These are phyloP conservation scores for Dermatemys mawii DNA, from an alignment of 2,113 vertebrate species.

Conservation along the genomic window DNA sequence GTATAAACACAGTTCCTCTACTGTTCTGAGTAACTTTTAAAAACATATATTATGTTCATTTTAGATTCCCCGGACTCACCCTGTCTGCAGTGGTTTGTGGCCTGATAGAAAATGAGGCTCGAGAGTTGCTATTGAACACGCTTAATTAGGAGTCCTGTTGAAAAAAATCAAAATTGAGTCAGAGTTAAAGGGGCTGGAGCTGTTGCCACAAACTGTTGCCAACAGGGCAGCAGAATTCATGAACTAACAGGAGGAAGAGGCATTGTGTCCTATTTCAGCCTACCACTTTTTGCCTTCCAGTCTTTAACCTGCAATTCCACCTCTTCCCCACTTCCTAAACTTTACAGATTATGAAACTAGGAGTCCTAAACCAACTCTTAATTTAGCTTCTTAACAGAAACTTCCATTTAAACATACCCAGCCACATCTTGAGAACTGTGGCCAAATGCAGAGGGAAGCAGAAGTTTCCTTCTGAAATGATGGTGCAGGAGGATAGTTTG, in stretches of 20 bases:
- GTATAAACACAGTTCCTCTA: neutral
- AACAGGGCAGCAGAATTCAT: conserved; percentile 21
- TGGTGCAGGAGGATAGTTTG: neutral
- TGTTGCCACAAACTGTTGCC: conserved; percentile 12
- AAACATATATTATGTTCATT: conserved; percentile 10
- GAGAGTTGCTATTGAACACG: no score
- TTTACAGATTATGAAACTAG: neutral
- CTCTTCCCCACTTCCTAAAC: rapidly evolving
- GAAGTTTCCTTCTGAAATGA: neutral
- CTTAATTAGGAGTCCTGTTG: neutral
- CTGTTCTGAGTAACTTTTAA: neutral
- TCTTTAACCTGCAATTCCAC: neutral
- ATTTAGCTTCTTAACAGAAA: neutral
- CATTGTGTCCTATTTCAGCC: neutral
- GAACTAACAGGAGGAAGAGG: neutral
- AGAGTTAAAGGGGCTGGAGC: neutral
- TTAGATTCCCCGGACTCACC: conserved; percentile 1
- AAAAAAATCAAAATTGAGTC: neutral
- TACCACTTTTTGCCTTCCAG: neutral
- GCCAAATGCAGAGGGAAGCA: neutral
- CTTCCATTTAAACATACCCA: neutral
- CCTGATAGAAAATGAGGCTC: no score
- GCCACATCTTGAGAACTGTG: neutral
- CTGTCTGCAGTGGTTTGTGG: conserved; percentile 20
- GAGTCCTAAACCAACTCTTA: neutral